A percentile compares a stretch with the other conserved stretches of the same genome.
Conservation (phyloP, 2,113 vertebrate species). For the Ictidomys tridecemlineatus region DNA sequence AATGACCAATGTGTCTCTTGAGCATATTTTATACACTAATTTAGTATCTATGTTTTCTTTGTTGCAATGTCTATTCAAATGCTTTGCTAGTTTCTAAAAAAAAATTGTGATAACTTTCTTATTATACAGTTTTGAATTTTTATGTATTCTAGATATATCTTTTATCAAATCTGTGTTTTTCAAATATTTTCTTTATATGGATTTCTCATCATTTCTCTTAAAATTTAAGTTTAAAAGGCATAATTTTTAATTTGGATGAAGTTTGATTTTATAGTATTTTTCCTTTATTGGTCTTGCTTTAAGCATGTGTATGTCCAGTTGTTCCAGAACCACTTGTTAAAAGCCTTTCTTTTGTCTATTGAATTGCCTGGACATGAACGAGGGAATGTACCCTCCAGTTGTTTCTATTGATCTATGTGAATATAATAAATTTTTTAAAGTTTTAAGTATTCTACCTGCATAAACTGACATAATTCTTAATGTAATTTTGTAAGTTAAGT, state of each 20-base stretch:
- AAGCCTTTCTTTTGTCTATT: not conserved
- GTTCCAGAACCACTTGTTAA: not conserved
- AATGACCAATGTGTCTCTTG: not conserved
- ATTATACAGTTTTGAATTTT: not conserved
- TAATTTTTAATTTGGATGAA: too few species aligned
- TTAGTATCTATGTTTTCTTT: too few species aligned
- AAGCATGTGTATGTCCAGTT: not conserved
- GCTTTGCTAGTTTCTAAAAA: not conserved
- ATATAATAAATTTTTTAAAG: too few species aligned
- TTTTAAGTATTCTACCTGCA: too few species aligned
- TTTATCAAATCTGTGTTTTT: not conserved
- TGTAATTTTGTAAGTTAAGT: too few species aligned
- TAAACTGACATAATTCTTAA: too few species aligned
- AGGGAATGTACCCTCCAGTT: not conserved
- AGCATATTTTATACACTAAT: not conserved
- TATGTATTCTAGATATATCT: not conserved
- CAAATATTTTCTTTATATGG: not conserved
- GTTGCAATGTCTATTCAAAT: not conserved
- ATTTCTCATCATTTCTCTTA: not conserved
- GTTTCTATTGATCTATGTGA: not conserved
- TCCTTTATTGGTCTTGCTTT: not conserved
- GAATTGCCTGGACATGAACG: not conserved
- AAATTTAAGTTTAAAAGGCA: too few species aligned
- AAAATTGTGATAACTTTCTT: not conserved
- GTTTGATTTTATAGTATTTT: too few species aligned